Base-by-base conservation (phyloP, 1,140 invertebrate genomes). In the Euwallacea fornicatus region DNA sequence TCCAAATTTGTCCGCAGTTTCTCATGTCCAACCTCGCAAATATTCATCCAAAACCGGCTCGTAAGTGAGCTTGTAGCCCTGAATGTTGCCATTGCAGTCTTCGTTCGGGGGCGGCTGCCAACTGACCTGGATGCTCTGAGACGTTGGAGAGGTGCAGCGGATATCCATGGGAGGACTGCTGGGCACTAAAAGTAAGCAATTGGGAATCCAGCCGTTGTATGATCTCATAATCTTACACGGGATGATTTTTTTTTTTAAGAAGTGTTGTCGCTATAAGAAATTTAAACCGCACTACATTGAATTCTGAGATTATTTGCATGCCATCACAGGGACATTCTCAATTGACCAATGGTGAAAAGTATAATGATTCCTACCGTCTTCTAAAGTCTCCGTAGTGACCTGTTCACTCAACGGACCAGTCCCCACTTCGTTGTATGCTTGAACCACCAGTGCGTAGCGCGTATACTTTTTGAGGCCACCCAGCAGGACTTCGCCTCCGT, bases 401-500 rank as follows among this genome's bases (percentile, higher is more conserved):
- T 91, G 88, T 59, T 92, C 89, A 0, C 91, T 92, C 0, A 90
- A 82, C 3, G 93, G 94, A 41, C 93, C 93, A 2, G 88, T 85
- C 9, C 94, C 94, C 59, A 93, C 88, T 77, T 90, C 88, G 83
- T 96, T 97, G 80, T 92, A 95, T 0, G 93, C 92, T 81, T 94
- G 92, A 50, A 94, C 90, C 42, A 93, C 88, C 10, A 95, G 84
- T 2, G 87, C 87, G 76, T 96, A 96, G 65, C 90, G 85, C 0
- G 92, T 92, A 77, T 90, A 94, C 73, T 93, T 93, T 58, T 87
- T 83, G 42, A 96, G 82, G 13, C 86, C 88, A 9, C 85, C 84
- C 6, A 91, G 80, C 46, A 89, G 79, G 15, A 89, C 76, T 78
- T 91, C 89, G 0, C 87, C 88, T 6, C 87, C 88, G 47, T 89